Conservation (phyloP, 2,113 vertebrate species). For the Thamnaconus septentrionalis region DNA sequence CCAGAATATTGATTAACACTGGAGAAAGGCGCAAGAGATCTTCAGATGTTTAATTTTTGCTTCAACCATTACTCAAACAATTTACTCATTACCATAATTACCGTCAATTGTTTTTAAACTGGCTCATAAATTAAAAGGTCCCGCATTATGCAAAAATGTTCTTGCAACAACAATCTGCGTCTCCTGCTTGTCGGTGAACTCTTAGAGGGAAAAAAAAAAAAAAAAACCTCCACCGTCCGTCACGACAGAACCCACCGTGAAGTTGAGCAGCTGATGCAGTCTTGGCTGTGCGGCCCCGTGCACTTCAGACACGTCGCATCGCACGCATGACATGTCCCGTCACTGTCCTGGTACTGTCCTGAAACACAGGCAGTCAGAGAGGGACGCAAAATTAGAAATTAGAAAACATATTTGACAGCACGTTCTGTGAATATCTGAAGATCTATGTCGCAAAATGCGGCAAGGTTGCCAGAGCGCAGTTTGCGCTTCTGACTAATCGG, state of each 20-base stretch:
- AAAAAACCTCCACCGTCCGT: neutral
- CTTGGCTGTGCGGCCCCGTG: conserved; percentile 73
- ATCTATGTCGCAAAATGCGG: no score
- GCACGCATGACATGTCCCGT: conserved; percentile 79
- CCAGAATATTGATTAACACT: neutral
- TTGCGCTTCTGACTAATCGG: no score
- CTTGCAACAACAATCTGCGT: neutral
- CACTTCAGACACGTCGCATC: conserved; percentile 84
- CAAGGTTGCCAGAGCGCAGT: no score
- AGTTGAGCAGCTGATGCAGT: conserved; percentile 80
- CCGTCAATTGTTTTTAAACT: neutral
- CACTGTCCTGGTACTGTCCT: conserved; percentile 82
- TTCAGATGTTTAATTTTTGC: neutral
- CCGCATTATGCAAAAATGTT: no score
- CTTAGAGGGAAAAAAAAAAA: neutral
- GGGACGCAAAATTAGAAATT: conserved; percentile 22
- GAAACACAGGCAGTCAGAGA: conserved; percentile 27
- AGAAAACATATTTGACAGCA: conserved; percentile 23
- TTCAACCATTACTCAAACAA: neutral
- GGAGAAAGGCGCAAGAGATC: no score
- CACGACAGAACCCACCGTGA: conserved; percentile 74
- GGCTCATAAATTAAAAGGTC: neutral
- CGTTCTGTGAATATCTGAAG: no score
- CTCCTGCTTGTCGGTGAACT: neutral
- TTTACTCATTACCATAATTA: neutral